Base-by-base conservation (phyloP, 2,113 vertebrate species). In the Marmota flaviventris region DNA sequence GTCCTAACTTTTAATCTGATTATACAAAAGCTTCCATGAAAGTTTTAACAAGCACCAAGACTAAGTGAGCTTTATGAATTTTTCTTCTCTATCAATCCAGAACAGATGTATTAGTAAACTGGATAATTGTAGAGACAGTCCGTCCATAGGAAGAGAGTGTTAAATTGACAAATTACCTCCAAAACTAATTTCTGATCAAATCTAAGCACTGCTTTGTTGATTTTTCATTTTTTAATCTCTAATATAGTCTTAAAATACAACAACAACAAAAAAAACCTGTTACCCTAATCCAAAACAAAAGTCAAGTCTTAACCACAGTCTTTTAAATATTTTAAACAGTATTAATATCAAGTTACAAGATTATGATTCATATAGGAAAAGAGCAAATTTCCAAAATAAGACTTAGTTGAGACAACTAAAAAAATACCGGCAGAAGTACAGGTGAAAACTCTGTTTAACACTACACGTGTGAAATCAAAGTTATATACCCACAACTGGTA, bases 321-420 rank as follows among this genome's bases (percentile, higher is more conserved):
- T 61, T 95, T 67, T 85, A 51, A 75, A 75, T 69, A 89, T 53
- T 82, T 78, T 77, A 93, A 95, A 83, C 1, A 76, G 25, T 53
- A 73, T 85, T 89, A 86, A 5, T 72, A 93, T 13, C 14, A 75
- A 92, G 4, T 73, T 72, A 92, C 7, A 77, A 48, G 14, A 17
- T 61, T 88, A 72, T 32, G 3, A 48, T 29, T 88, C 16, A 86
- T 9, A 90, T 0, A 94, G 20, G 58, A 96, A 88, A 51, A 90
- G 51, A 77, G 65, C 27, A 93, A 88, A 25, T 13, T 29, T 77
- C 9, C 17, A 75, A 91, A 89, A 76, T 1, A 70, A 53, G 14
- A 81, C 25, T 61, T 39, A 85, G 56, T 0, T 58, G 17, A 93
- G 37, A 32, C 53, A 94, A 94, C 76, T 51, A 82, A 51, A 95